phyloP scores from a whole-genome alignment of 2,113 vertebrate genomes.

The Jaculus jaculus region DNA sequence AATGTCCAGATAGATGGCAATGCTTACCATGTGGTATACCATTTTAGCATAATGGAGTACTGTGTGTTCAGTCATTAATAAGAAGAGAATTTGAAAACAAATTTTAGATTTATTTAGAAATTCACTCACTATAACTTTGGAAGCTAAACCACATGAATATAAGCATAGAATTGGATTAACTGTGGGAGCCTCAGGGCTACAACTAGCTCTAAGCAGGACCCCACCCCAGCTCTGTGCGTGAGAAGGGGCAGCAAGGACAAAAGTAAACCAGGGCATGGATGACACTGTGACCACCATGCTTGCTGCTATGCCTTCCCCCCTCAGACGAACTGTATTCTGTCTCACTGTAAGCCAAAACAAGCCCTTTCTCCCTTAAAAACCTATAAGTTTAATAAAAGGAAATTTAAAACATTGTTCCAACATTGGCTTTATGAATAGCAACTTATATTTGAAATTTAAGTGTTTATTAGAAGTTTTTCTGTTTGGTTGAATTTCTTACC shows the following conservation, averaged over 20 bases:
- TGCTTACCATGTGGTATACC: constrained; percentile 29
- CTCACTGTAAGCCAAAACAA: no score
- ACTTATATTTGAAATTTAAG: constrained; percentile 9
- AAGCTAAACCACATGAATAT: constrained; percentile 5
- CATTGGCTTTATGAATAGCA: background rate
- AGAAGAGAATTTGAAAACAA: background rate
- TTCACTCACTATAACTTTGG: background rate
- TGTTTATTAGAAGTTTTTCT: background rate
- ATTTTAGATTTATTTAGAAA: constrained; percentile 13
- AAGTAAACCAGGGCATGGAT: background rate
- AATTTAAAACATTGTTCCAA: background rate
- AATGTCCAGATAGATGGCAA: background rate
- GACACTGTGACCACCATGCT: no score
- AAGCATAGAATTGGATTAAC: background rate
- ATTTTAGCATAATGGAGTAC: background rate
- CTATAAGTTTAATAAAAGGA: background rate
- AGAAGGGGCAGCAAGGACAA: background rate
- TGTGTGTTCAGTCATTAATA: background rate
- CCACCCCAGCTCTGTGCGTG: background rate
- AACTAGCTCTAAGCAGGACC: no score
- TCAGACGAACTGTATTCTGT: no score
- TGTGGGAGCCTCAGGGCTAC: no score
- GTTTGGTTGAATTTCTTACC: background rate
- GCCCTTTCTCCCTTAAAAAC: no score
- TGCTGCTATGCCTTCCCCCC: no score